Base-by-base conservation (phyloP, 2,797 vertebrate genomes). In the Mionectes olivaceus region DNA sequence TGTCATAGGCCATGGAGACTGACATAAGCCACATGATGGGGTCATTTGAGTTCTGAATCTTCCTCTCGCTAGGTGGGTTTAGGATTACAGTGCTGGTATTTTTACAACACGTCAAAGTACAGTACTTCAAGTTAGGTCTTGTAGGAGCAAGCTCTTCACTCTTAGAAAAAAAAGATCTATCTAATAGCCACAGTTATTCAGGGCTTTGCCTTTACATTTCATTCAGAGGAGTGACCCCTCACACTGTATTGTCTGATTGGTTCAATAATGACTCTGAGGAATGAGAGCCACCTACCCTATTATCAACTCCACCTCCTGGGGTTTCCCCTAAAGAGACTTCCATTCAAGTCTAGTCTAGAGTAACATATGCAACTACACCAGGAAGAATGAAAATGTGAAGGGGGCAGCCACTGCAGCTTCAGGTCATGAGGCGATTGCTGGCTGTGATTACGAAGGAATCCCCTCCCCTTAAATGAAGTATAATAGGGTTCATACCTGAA, bases 101-200 rank as follows among this genome's bases (percentile, higher is more conserved):
- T 61, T 63, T 55, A 65, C 5, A 83, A 15, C 1, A 37, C 25
- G 10, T 37, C 67, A 86, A 95, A 95, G 79, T 77, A 89, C 77
- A 96, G 78, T 97, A 95, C 83, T 77, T 94, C 91, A 81, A 88
- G 95, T 93, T 95, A 95, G 89, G 53, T 83, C 64, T 92, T 90
- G 44, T 41, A 67, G 53, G 64, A 85, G 75, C n/a, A 93, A 91
- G 39, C n/a, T 83, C 89, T 95, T 81, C 80, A 28, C 30, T 89
- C 57, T 60, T 69, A 19, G 3, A 81, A 80, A 94, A 82, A 23
- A 37, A 27, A 46, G 13, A 2, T 76, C 43, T 49, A 7, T 87
- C 59, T 87, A 90, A 91, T 65, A 84, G 57, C 14, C 37, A 82
- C 43, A 64, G 89, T 64, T 95, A 70, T 65, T 61, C 60, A 92